Percentiles rank a stretch among this genome's conserved stretches.
These are phyloP conservation scores for Merodon equestris DNA, from an alignment of 2,888 invertebrate genomes.

Conservation along the genomic window DNA sequence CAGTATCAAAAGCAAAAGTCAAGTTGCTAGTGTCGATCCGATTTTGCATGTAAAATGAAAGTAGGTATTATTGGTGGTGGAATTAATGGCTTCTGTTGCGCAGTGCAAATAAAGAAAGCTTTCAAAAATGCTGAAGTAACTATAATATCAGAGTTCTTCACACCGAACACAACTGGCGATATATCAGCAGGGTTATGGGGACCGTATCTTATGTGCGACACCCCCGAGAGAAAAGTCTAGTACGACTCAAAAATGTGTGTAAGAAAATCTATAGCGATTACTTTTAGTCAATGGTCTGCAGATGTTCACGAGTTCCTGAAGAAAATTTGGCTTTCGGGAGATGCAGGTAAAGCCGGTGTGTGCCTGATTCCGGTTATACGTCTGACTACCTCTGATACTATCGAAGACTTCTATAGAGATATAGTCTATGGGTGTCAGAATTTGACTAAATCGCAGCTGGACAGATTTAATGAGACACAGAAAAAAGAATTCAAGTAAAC, in stretches of 20 bases:
- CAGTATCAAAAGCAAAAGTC: too few species aligned
- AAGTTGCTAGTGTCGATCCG: too few species aligned
- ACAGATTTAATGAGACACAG: conserved; percentile 75
- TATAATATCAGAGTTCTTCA: conserved; percentile 83
- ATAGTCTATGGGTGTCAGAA: conserved; percentile 79
- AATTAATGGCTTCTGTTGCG: conserved; percentile 85
- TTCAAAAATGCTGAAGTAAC: conserved; percentile 81
- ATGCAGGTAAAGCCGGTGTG: conserved; percentile 79
- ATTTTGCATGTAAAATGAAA: conserved; percentile 41
- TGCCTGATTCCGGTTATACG: conserved; percentile 79
- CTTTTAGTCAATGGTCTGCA: conserved; percentile 83
- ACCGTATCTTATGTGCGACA: conserved; percentile 83
- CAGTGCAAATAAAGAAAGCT: conserved; percentile 83
- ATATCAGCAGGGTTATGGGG: conserved; percentile 89
- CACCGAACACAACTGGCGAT: conserved; percentile 88
- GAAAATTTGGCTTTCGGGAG: conserved; percentile 82
- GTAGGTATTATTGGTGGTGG: conserved; percentile 86
- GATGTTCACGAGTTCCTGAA: conserved; percentile 82
- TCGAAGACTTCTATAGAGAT: conserved; percentile 78
- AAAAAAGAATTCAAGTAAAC: conserved; percentile 77
- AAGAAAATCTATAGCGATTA: background rate
- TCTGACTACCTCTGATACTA: conserved; percentile 74
- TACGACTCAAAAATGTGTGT: conserved; percentile 73
- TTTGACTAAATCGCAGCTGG: conserved; percentile 75
- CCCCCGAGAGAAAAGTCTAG: conserved; percentile 80